Evolutionary conservation across 2,888 invertebrate genomes (phyloP), one percentile per base, ranked within the genome.

Genomic region (Bugulina stolonifera): DNA sequence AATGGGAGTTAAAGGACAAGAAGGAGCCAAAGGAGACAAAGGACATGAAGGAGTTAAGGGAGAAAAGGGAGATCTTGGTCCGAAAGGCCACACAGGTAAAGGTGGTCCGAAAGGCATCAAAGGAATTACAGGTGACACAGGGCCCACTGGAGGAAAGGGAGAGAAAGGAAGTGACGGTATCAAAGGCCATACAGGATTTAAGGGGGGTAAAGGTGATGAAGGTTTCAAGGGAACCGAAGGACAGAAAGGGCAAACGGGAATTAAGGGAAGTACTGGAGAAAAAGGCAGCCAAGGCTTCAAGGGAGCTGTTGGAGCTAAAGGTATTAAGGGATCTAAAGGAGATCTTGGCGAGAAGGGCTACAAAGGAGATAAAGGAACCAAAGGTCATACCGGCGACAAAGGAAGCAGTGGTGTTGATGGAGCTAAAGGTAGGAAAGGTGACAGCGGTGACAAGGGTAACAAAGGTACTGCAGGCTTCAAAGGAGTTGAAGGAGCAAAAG

Each of bases 401-500:
- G 57, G 57, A 5, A 22, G 14, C 10, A 57, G 5, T 18, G 57
- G 64, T 25, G 27, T 29, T 32, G 22, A 22, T 3, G 64, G 64
- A 64, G 25, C 5, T 32, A 64, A 18, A 55, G 55, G 55, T 18
- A 25, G 3, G 10, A 55, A 14, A 25, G 64, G 64, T 64, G 10
- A 25, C 3, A 22, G 5, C 25, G 64, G 64, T 29, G 27, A 14
- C 5, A 27, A 5, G n/a, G 57, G 57, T 27, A 25, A 5, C n/a
- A 57, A 25, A 27, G 57, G 57, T 14, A 22, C 57, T 32, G 27
- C 27, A 14, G 64, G 64, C 5, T n/a, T 14, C 25, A 64, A 22
- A 32, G 64, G 64, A 64, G 27, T 18, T 25, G n/a, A 64, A 29
- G 64, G 64, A 64, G 64, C 25, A 32, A 27, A 22, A 29, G 64